Evolutionary conservation across 2,888 invertebrate genomes (phyloP).

Genomic region (Blastobasis lacticolella): DNA sequence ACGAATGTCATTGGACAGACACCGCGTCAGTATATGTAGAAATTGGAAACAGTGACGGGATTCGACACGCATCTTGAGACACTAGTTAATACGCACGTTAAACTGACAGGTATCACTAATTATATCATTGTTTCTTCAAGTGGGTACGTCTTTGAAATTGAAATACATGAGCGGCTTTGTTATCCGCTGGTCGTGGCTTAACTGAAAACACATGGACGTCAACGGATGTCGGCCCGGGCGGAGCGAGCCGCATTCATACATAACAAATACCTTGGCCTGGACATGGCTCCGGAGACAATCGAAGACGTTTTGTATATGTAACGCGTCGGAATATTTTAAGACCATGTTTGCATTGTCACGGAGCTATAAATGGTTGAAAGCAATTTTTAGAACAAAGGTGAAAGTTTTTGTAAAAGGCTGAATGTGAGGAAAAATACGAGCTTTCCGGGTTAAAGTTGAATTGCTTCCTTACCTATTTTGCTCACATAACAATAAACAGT

Average conservation of each 20-base stretch:
- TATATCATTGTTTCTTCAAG: constrained; percentile 32
- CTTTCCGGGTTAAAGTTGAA: too few relatives aligned
- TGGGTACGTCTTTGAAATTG: constrained; percentile 38
- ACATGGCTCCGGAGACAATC: constrained; percentile 36
- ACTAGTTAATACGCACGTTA: not conserved
- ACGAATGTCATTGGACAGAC: constrained; percentile 1
- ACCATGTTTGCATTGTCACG: constrained; percentile 19
- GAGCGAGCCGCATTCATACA: constrained; percentile 46
- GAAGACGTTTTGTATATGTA: constrained; percentile 41
- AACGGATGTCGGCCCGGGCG: constrained; percentile 46
- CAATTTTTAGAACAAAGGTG: constrained; percentile 1
- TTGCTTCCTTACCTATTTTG: too few relatives aligned
- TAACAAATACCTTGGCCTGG: constrained; percentile 46
- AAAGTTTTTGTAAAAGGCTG: constrained; percentile 1
- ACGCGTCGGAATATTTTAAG: constrained; percentile 38
- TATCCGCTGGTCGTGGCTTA: constrained; percentile 40
- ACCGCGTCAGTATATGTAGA: constrained; percentile 5
- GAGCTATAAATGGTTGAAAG: constrained; percentile 13
- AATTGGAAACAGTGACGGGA: constrained; percentile 8
- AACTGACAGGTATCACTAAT: constrained; percentile 23
- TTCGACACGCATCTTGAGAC: constrained; percentile 10
- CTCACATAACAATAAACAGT: too few relatives aligned
- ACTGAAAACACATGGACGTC: constrained; percentile 62
- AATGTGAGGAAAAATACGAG: not conserved
- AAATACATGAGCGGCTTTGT: constrained; percentile 47